phyloP scores from a whole-genome alignment of 2,797 vertebrate genomes.

The Bryconaethiops microstoma region DNA sequence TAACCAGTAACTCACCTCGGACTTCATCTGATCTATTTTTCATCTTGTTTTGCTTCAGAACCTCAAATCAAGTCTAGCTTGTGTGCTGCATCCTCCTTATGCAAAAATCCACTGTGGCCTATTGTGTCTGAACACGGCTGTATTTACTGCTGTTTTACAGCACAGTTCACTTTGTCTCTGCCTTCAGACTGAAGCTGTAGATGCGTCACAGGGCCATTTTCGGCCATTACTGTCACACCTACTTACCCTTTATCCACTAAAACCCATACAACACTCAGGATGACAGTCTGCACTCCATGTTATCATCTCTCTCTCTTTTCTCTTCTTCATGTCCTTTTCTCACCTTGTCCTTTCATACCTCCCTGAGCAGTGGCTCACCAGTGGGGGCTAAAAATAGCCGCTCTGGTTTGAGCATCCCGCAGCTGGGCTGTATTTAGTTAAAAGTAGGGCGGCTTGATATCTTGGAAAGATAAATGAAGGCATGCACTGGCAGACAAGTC shows the following conservation, averaged over 20 bases:
- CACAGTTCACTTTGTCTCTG: too few species aligned
- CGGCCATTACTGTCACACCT: background rate
- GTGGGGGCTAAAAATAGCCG: conserved; percentile 40
- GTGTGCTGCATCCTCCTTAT: too few species aligned
- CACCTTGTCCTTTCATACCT: conserved; percentile 25
- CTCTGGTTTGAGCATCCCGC: conserved; percentile 16
- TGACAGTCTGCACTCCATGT: background rate
- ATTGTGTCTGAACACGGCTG: background rate
- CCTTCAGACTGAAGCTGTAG: background rate
- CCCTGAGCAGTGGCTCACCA: conserved; percentile 30
- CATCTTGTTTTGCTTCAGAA: too few species aligned
- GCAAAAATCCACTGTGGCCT: too few species aligned
- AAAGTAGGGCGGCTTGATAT: conserved; percentile 52
- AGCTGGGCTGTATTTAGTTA: conserved; percentile 47
- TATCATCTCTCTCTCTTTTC: conserved; percentile 9
- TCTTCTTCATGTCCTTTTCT: background rate
- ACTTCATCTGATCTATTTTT: too few species aligned
- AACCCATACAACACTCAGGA: conserved; percentile 1
- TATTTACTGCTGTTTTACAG: too few species aligned
- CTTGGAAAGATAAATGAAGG: conserved; percentile 51
- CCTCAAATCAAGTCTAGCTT: too few species aligned
- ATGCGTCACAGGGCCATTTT: background rate
- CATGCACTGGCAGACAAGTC: conserved; percentile 4
- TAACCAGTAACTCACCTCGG: too few species aligned
- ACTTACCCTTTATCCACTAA: conserved; percentile 18